phyloP scores from a whole-genome alignment of 2,888 invertebrate genomes.

The Drosophila vallismaia region DNA sequence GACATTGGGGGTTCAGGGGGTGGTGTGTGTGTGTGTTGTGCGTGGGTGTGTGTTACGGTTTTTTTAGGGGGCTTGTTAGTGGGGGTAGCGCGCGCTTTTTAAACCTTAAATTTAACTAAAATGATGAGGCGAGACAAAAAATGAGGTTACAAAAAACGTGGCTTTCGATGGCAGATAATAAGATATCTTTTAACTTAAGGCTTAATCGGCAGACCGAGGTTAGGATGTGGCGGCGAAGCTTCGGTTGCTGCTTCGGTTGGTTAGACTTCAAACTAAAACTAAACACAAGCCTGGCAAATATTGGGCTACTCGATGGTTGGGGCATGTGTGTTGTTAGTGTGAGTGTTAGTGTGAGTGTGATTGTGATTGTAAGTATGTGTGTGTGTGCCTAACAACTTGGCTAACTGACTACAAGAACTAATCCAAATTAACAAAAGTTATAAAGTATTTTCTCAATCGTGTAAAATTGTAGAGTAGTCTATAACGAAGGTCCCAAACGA shows the following conservation, averaged over 20 bases:
- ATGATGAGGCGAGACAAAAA: conserved; percentile 56
- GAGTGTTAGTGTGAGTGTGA: conserved; percentile 12
- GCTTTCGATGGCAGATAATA: conserved; percentile 39
- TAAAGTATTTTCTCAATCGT: conserved; percentile 32
- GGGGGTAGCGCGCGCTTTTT: conserved; percentile 61
- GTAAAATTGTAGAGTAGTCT: neutral
- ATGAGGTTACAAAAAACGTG: conserved; percentile 52
- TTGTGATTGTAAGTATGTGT: conserved; percentile 8
- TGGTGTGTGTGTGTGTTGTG: conserved; percentile 28
- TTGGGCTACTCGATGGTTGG: conserved; percentile 8
- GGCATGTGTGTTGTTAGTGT: conserved; percentile 9
- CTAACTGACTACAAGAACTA: conserved; percentile 52
- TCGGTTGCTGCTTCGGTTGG: conserved; percentile 12
- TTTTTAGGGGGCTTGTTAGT: conserved; percentile 39
- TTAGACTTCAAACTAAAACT: conserved; percentile 48
- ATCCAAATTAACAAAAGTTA: conserved; percentile 48
- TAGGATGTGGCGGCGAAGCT: conserved; percentile 14
- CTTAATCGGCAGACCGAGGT: conserved; percentile 26
- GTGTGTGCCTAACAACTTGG: conserved; percentile 45
- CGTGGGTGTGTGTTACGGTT: conserved; percentile 8
- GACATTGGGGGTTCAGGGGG: conserved; percentile 16
- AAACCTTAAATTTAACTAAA: conserved; percentile 69
- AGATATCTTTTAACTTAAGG: conserved; percentile 26
- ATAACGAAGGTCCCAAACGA: conserved; percentile 14
- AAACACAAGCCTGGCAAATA: conserved; percentile 56